These are phyloP conservation scores for Cantharis flavilabris DNA, from an alignment of 2,888 invertebrate genomes.

Conservation along the genomic window DNA sequence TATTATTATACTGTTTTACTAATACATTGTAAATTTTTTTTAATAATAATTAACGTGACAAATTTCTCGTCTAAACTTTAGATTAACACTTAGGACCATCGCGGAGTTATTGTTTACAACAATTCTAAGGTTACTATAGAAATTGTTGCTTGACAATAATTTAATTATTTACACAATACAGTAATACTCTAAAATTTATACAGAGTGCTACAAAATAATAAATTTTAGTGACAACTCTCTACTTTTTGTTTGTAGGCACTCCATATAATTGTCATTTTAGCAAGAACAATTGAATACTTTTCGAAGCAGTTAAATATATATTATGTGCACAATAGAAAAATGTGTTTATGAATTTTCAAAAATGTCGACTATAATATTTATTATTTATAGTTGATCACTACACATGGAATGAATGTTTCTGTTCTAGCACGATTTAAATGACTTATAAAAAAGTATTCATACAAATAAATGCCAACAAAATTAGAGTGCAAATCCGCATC, in stretches of 20 bases:
- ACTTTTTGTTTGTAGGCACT: background rate
- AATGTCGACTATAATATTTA: background rate
- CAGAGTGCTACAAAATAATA: background rate
- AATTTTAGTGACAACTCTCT: background rate
- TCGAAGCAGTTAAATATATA: background rate
- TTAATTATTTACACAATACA: background rate
- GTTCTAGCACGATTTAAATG: background rate
- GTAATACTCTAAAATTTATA: background rate
- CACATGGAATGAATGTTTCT: background rate
- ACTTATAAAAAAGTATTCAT: background rate
- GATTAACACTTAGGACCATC: background rate
- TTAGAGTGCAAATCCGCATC: background rate
- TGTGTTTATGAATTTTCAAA: background rate
- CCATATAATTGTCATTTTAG: background rate
- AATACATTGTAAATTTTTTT: background rate
- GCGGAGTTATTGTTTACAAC: background rate
- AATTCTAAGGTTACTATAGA: background rate
- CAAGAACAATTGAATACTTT: background rate
- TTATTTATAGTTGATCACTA: background rate
- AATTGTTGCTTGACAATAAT: background rate
- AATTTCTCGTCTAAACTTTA: background rate
- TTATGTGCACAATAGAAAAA: background rate
- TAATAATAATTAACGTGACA: background rate
- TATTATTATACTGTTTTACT: background rate
- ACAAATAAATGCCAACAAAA: background rate